Conservation (phyloP, 2,113 vertebrate species). For the Malurus elegans region DNA sequence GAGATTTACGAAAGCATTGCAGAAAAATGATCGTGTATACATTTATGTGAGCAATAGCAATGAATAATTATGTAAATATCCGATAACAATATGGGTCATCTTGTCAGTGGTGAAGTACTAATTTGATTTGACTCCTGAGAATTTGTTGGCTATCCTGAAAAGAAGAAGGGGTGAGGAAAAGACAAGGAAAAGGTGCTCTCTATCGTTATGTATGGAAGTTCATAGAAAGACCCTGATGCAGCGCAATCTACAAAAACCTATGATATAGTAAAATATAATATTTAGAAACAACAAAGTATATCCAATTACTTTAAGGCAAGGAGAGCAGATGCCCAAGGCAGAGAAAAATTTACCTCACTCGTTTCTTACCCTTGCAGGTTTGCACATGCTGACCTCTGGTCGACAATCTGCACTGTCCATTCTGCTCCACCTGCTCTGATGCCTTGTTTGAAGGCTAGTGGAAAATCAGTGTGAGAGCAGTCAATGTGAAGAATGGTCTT, state of each 20-base stretch:
- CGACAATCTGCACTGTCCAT: background rate
- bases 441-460: background rate
- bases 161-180: background rate
- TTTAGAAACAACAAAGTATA: background rate
- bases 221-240: background rate
- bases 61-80: background rate
- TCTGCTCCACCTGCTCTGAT: background rate
- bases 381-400: background rate
- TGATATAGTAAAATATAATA: background rate
- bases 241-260: background rate
- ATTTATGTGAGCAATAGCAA: background rate
- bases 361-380: background rate
- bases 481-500: background rate
- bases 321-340: background rate
- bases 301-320: background rate
- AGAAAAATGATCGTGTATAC: background rate
- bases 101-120: background rate
- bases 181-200: background rate
- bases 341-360: background rate
- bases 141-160: background rate
- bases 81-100: background rate
- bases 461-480: background rate
- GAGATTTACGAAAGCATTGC: background rate
- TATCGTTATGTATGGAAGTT: background rate
- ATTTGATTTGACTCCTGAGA: background rate